Percentiles rank a stretch among this genome's conserved stretches.
Evolutionary conservation across 1,140 invertebrate genomes (phyloP).

Genomic region (Philotrypesis tridentata): DNA sequence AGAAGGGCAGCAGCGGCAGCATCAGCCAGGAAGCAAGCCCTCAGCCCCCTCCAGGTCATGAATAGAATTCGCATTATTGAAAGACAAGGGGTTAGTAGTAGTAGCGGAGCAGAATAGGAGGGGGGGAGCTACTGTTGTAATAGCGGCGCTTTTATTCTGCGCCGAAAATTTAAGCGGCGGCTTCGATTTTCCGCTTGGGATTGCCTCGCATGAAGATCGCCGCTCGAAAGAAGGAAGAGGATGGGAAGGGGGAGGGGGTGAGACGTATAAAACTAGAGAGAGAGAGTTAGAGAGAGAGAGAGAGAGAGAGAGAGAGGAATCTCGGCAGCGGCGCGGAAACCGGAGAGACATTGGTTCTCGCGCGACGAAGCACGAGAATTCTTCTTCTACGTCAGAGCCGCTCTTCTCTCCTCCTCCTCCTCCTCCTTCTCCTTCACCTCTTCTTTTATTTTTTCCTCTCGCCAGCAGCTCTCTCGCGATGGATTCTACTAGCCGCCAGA

Average conservation of each 20-base stretch:
- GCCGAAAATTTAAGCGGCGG: slow-evolving; percentile 35
- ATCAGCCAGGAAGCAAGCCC: neutral
- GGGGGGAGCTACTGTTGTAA: neutral
- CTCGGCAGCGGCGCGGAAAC: slow-evolving; percentile 52
- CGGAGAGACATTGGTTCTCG: slow-evolving; percentile 61
- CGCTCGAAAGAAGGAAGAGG: too few relatives aligned
- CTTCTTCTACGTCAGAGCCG: slow-evolving; percentile 55
- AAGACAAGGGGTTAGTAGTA: neutral
- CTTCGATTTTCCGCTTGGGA: slow-evolving; percentile 54
- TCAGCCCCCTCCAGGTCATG: neutral
- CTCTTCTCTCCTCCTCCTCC: slow-evolving; percentile 20
- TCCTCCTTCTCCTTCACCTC: neutral
- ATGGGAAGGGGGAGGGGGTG: too few relatives aligned
- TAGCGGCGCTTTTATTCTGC: slow-evolving; percentile 2
- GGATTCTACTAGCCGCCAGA: slow-evolving; percentile 37
- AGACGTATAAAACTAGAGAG: too few relatives aligned
- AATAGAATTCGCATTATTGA: slow-evolving; percentile 46
- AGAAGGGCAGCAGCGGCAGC: neutral
- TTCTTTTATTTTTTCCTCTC: neutral
- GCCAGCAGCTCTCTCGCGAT: too few relatives aligned
- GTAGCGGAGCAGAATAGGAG: too few relatives aligned
- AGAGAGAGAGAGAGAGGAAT: slow-evolving; percentile 55
- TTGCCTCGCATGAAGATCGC: slow-evolving; percentile 40
- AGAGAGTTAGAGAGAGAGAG: slow-evolving; percentile 36
- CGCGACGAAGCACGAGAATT: slow-evolving; percentile 61